Base-by-base conservation (phyloP, 92 coral and sea anemone species). In the Bergia puertoricense region DNA sequence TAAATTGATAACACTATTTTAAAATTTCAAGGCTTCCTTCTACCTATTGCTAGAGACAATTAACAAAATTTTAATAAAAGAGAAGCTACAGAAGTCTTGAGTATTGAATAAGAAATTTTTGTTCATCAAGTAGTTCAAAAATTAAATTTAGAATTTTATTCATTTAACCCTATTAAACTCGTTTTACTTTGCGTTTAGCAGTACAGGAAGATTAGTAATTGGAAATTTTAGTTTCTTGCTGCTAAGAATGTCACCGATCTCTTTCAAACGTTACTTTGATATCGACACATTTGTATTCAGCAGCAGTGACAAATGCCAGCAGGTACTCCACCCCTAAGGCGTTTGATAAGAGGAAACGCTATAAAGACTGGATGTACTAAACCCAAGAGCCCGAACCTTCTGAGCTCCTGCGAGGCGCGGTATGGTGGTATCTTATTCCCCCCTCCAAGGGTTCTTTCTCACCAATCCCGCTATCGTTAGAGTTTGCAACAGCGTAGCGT, bases 351-450 rank as follows among this genome's bases (percentile, higher is more conserved):
- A 39, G 50, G 13, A 16, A 14, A 8, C 56, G 41, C 30, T 79
- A 46, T 10, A 18, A 79, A 59, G 37, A 44, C 22, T 79, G 82
- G 44, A 77, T 42, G 85, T 80, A 86, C 85, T 92, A 95, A 90
- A 95, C 98, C 96, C 98, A 95, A 50, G 98, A 94, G 85, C 93
- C 98, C 98, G 98, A 95, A 95, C 98, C 96, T 95, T 95, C 98
- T 14, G 98, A 95, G 89, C 98, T 94, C 44, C 91, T 90, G 15
- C 98, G 86, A 23, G 78, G 78, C 66, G 85, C 85, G 8, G 94
- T 91, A 76, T 93, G 94, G 43, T 87, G 23, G 73, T 90, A 95
- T 81, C 92, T 93, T 76, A 93, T 88, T 59, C 92, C 92, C 3
- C 87, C 87, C 68, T 95, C 98, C 56, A 95, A 77, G 2, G 98